These are phyloP conservation scores for Irena cyanogastra DNA, from an alignment of 2,113 vertebrate genomes.

Conservation along the genomic window DNA sequence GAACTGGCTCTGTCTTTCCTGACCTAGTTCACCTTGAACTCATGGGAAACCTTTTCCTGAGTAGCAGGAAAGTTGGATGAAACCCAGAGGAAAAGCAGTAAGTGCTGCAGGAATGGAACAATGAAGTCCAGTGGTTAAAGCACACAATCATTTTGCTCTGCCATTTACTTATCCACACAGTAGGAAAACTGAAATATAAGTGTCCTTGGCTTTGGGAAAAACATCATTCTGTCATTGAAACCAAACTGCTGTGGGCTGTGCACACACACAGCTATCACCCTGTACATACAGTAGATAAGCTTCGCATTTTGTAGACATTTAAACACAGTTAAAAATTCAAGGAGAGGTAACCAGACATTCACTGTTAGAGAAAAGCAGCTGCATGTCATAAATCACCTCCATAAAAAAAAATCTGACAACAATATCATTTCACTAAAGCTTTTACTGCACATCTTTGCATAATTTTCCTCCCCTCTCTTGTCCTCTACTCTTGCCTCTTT, in stretches of 20 bases:
- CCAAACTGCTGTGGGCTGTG: neutral
- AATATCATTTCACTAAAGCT: neutral
- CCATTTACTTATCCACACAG: neutral
- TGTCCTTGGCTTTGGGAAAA: neutral
- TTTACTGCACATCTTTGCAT: neutral
- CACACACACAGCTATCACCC: neutral
- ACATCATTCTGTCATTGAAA: neutral
- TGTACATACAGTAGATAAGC: neutral
- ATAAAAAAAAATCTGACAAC: neutral
- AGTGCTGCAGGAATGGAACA: neutral
- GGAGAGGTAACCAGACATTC: neutral
- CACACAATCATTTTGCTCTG: fast-evolving
- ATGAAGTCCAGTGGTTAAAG: neutral
- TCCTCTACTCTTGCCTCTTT: neutral
- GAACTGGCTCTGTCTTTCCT: neutral
- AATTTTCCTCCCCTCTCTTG: neutral
- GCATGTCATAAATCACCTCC: slow-evolving; percentile 5
- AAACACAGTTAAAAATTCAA: neutral
- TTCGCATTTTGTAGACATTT: neutral
- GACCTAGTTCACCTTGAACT: neutral
- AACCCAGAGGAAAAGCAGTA: neutral
- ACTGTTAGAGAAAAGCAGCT: slow-evolving; percentile 4
- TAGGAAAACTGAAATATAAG: neutral
- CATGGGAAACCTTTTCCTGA: neutral
- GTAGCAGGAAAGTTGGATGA: neutral